These are phyloP conservation scores for Amazona guildingii DNA, from an alignment of 2,113 vertebrate genomes.

Conservation along the genomic window DNA sequence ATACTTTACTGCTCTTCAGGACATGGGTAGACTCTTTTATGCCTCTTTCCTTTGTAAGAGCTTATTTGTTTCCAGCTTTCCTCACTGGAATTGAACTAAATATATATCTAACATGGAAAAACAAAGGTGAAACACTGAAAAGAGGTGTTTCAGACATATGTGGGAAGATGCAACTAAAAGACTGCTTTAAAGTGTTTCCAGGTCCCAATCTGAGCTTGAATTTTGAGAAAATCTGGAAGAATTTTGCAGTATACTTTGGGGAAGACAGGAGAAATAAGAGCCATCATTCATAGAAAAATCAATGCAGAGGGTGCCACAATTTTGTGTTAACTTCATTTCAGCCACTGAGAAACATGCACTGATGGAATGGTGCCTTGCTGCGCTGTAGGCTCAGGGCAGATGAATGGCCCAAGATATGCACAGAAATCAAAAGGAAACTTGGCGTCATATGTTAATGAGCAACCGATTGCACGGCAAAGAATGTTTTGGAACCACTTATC, in stretches of 20 bases:
- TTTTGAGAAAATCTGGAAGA: not conserved
- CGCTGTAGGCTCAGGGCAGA: not conserved
- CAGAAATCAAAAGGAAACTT: not conserved
- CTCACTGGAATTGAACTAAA: not conserved
- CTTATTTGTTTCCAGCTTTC: slow-evolving; percentile 18
- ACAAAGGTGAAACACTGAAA: not conserved
- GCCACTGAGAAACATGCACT: not conserved
- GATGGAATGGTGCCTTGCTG: not conserved
- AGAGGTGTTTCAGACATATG: not conserved
- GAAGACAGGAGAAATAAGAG: not conserved
- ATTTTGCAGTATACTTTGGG: not conserved
- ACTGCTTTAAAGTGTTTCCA: not conserved
- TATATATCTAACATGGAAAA: not conserved
- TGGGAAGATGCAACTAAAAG: slow-evolving; percentile 9
- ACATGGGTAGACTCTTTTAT: not conserved
- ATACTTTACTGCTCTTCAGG: not conserved
- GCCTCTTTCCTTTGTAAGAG: not conserved
- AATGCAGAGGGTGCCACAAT: not conserved
- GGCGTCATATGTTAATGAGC: not conserved
- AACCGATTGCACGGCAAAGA: not conserved
- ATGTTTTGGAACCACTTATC: not conserved
- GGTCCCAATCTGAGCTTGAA: not conserved
- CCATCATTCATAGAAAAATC: not conserved
- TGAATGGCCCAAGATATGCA: not conserved
- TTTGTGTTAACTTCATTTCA: not conserved